Conservation (phyloP, 2,888 invertebrate genomes). For the Leptinotarsa juncta region DNA sequence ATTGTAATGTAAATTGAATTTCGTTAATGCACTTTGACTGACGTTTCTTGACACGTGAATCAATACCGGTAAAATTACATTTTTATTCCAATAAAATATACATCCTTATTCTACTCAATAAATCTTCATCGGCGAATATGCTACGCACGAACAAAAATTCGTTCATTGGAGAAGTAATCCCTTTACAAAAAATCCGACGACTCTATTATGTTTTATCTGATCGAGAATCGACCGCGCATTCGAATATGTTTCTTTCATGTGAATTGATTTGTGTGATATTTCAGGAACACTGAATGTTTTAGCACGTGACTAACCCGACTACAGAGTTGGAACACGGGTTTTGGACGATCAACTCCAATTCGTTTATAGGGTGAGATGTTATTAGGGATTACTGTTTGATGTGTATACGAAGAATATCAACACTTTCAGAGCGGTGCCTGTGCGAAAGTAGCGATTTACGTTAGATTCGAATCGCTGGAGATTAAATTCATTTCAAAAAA, state of each 20-base stretch:
- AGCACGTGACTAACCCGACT: not conserved
- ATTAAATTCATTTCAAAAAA: too few species aligned
- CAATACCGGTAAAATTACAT: not conserved
- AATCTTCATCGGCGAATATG: not conserved
- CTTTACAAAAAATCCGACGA: not conserved
- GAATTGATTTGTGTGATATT: slow-evolving; percentile 8
- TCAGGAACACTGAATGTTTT: not conserved
- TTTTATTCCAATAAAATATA: not conserved
- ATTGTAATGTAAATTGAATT: too few species aligned
- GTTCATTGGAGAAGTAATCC: not conserved
- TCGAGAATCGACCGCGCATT: not conserved
- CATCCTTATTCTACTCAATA: not conserved
- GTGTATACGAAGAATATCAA: too few species aligned
- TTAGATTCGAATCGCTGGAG: too few species aligned
- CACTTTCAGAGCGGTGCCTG: too few species aligned
- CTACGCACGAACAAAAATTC: not conserved
- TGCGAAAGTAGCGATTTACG: too few species aligned
- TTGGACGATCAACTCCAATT: not conserved
- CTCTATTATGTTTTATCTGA: not conserved
- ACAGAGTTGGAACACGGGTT: not conserved
- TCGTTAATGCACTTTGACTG: too few species aligned
- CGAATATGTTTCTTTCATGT: slow-evolving; percentile 2
- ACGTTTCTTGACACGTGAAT: too few species aligned
- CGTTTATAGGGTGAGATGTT: too few species aligned
- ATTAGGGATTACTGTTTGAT: too few species aligned